Evolutionary conservation across 2,113 vertebrate genomes (phyloP), one percentile per base, ranked within the genome.

Genomic region (Alectura lathami): DNA sequence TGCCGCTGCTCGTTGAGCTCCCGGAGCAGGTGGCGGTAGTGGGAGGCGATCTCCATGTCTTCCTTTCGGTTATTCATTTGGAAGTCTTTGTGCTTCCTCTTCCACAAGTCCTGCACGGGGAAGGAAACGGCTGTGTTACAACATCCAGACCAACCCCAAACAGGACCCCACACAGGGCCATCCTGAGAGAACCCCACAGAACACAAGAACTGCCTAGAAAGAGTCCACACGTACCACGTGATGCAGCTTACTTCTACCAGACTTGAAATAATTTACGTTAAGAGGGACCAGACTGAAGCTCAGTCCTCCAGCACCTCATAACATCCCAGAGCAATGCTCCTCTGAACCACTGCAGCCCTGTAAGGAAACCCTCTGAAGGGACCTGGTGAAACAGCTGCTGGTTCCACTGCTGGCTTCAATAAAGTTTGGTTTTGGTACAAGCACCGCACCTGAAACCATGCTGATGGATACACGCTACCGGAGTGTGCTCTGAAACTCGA

Each of bases 1-100:
- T 99, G 99, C 91, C 99, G 91, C 98, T 99, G 99, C 97, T 99
- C 99, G 32, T 99, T 98, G 63, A 99, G 98, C 98, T 99, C 99
- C 2, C 98, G 98, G 85, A 99, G 99, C 97, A 99, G 98, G 77
- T 99, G 99, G 75, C 99, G 98, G 97, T 99, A 99, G 98, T 99
- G 99, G 97, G 99, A 99, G 70, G 99, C 96, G 95, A 99, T 99
- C 98, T 99, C 99, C 99, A 99, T 99, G 93, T 99, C 99, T 98
- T 99, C 99, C 97, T 99, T 99, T 88, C 98, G 98, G 98, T 99
- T 98, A 98, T 99, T 99, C 99, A 99, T 99, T 70, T 97, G 99
- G 98, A 97, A 98, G 97, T 97, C 96, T 95, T 96, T 97, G 94
- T 93, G 97, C 77, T 70, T 97, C 98, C 97, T 97, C 97, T 98